These are phyloP conservation scores for Camponotus floridanus DNA, from an alignment of 1,140 invertebrate species.

Conservation along the genomic window DNA sequence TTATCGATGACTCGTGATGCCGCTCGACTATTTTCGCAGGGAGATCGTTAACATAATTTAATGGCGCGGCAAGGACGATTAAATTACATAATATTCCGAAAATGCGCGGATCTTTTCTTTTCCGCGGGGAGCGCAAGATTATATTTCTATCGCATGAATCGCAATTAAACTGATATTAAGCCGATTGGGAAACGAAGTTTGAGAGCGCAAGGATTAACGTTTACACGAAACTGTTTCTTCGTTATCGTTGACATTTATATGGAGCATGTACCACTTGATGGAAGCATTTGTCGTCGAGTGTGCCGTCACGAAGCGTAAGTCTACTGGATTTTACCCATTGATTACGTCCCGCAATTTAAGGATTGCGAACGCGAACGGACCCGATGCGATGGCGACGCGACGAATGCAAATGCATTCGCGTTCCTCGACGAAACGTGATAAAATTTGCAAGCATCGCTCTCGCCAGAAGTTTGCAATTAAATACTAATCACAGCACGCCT, in stretches of 20 bases:
- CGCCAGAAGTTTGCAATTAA: slow-evolving; percentile 61
- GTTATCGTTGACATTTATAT: slow-evolving; percentile 19
- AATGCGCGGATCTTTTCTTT: background rate
- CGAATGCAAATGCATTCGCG: slow-evolving; percentile 59
- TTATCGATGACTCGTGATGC: slow-evolving; percentile 49
- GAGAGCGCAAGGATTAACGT: slow-evolving; percentile 13
- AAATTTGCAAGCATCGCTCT: slow-evolving; percentile 60
- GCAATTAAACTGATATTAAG: background rate
- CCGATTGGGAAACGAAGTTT: slow-evolving; percentile 29
- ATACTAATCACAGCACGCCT: slow-evolving; percentile 54
- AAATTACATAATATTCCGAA: slow-evolving; percentile 17
- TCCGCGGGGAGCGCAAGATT: background rate
- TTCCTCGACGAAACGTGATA: slow-evolving; percentile 60
- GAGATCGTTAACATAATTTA: slow-evolving; percentile 43
- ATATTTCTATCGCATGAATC: background rate
- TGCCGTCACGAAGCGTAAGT: slow-evolving; percentile 32
- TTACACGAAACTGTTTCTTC: slow-evolving; percentile 4
- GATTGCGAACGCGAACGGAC: slow-evolving; percentile 51
- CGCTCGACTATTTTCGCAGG: slow-evolving; percentile 46
- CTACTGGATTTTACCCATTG: slow-evolving; percentile 54
- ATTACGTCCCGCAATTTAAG: slow-evolving; percentile 62
- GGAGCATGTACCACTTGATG: background rate
- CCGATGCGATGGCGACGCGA: slow-evolving; percentile 52
- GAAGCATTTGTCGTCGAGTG: slow-evolving; percentile 20
- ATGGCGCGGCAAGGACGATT: background rate